Evolutionary conservation across 2,797 vertebrate species (phyloP), one percentile per base, ranked within the genome.

Genomic region (Notolepis coatsorum): DNA sequence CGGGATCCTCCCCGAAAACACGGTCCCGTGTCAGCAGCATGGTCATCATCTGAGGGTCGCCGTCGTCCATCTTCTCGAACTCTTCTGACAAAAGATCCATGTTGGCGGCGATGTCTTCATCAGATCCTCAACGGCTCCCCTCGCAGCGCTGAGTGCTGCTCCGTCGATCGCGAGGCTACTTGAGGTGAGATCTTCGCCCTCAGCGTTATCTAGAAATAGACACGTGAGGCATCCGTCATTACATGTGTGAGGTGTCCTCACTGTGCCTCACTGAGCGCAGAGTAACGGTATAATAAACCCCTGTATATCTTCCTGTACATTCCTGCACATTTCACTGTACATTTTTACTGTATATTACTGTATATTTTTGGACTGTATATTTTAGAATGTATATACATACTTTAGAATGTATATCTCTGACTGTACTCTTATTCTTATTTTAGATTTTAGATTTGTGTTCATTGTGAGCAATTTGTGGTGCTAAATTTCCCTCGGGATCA

Each of bases 201-300:
- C 93, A 93, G 92, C 91, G 61, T 75, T 72, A 88, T 90, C 91
- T 91, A 39, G 49, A 81, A 85, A 85, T 85, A 85, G 80, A 64
- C 48, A 55, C 68, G 57, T 20, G 33, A 48, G 77, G 69, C 88
- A 61, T 88, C 86, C 85, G 20, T 62, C 75, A 78, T 89, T 88
- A 86, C 88, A 91, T 71, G 43, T 60, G 61, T 82, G 73, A 76
- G n/a, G n/a, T n/a, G n/a, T n/a, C n/a, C n/a, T n/a, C n/a, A n/a
- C n/a, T n/a, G n/a, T n/a, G n/a, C n/a, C n/a, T n/a, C n/a, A n/a
- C n/a, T n/a, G n/a, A n/a, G n/a, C n/a, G n/a, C n/a, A n/a, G n/a
- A n/a, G n/a, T n/a, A n/a, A n/a, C n/a, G n/a, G n/a, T n/a, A n/a
- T n/a, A n/a, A n/a, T n/a, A n/a, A n/a, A n/a, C n/a, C n/a, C n/a